Conservation (phyloP, 2,888 invertebrate genomes). For the Cephonodes hylas region DNA sequence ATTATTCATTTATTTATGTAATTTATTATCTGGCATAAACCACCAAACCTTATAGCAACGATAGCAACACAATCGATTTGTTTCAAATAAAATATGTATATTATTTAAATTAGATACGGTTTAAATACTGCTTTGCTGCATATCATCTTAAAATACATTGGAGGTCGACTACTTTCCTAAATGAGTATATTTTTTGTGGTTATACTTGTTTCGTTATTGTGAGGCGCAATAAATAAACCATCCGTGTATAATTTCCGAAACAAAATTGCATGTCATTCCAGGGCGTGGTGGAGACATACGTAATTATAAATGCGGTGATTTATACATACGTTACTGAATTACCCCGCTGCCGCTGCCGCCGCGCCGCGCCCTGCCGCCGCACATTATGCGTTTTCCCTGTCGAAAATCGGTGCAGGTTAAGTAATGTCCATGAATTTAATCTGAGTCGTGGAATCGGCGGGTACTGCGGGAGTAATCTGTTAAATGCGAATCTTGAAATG, state of each 20-base stretch:
- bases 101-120: conserved; percentile 8
- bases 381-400: conserved; percentile 55
- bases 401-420: conserved; percentile 66
- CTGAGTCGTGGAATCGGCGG: conserved; percentile 44
- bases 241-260: conserved; percentile 67
- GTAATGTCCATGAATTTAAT: conserved; percentile 53
- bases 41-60: background rate
- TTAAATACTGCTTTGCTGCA: conserved; percentile 3
- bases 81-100: background rate
- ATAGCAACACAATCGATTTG: background rate
- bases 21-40: background rate
- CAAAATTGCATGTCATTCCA: conserved; percentile 69
- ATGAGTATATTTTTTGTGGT: conserved; percentile 32
- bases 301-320: conserved; percentile 72
- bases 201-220: conserved; percentile 46
- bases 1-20: background rate
- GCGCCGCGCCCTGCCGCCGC: conserved; percentile 18
- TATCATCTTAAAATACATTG: conserved; percentile 44
- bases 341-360: conserved; percentile 26
- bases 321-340: conserved; percentile 59
- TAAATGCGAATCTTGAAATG: conserved; percentile 65
- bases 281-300: conserved; percentile 63
- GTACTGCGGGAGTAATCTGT: conserved; percentile 54
- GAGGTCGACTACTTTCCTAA: conserved; percentile 63
- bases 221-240: conserved; percentile 70